These are phyloP conservation scores for Calidris pugnax DNA, from an alignment of 2,113 vertebrate genomes.

Conservation along the genomic window DNA sequence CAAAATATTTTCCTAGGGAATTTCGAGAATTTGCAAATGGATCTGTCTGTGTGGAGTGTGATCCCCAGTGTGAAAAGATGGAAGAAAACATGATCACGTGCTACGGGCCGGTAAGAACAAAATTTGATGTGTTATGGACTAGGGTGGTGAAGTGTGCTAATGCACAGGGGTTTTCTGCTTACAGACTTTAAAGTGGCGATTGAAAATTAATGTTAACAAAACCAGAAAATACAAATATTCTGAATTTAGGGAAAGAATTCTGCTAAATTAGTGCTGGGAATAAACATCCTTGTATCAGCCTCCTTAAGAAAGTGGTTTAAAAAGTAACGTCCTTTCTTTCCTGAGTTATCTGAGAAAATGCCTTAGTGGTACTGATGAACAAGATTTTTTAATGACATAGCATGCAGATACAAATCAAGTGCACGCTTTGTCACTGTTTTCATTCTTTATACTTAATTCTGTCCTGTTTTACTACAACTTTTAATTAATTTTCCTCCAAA, in stretches of 20 bases:
- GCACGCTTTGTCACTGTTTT: neutral
- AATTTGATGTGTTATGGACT: fast-evolving
- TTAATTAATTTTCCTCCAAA: neutral
- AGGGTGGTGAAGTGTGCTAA: neutral
- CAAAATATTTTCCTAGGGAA: conserved; percentile 79
- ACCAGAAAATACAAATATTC: neutral
- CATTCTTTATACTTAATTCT: neutral
- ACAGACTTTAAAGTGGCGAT: neutral
- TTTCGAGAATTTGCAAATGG: conserved; percentile 91
- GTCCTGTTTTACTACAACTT: neutral
- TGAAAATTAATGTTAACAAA: neutral
- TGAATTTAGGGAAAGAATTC: neutral
- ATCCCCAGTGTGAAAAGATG: conserved; percentile 92
- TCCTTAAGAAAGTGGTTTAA: neutral
- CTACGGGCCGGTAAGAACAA: conserved; percentile 85
- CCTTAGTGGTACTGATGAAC: neutral
- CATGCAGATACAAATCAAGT: neutral
- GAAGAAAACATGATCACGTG: conserved; percentile 87
- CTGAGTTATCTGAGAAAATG: neutral
- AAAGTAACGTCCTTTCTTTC: neutral
- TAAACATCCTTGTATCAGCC: neutral
- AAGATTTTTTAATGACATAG: neutral
- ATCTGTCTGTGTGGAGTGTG: conserved; percentile 90
- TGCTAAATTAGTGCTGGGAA: neutral
- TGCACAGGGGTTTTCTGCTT: neutral